Conservation (phyloP, 2,113 vertebrate genomes). For the Dascyllus trimaculatus region DNA sequence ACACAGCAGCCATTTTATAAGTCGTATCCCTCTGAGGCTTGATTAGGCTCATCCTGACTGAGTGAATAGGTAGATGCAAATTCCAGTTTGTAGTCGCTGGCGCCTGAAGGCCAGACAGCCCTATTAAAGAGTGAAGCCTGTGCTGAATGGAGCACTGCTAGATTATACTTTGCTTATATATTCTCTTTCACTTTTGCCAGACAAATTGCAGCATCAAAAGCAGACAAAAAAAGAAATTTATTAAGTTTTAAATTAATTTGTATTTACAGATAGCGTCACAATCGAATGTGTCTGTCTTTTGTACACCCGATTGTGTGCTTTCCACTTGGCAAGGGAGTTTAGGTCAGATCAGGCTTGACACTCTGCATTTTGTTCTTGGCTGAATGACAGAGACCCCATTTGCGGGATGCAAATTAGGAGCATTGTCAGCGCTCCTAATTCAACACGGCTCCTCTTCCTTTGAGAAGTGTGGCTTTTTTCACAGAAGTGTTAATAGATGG, state of each 20-base stretch:
- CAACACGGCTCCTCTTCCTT: slow-evolving; percentile 46
- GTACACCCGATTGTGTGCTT: slow-evolving; percentile 8
- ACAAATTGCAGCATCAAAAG: slow-evolving; percentile 10
- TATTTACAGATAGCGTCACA: slow-evolving; percentile 19
- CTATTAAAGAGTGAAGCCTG: slow-evolving; percentile 11
- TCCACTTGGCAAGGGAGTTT: slow-evolving; percentile 34
- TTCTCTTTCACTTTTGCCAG: not conserved
- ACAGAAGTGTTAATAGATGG: slow-evolving; percentile 57
- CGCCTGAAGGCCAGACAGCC: slow-evolving; percentile 17
- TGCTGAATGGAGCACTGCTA: not conserved
- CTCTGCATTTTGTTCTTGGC: slow-evolving; percentile 73
- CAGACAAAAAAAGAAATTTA: slow-evolving; percentile 7
- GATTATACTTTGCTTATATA: slow-evolving; percentile 6
- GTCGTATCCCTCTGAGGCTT: not conserved
- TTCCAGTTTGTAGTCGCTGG: not conserved
- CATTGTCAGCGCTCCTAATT: slow-evolving; percentile 70
- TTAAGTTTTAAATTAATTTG: slow-evolving; percentile 40
- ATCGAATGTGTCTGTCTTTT: slow-evolving; percentile 2
- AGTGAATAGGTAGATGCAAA: slow-evolving; percentile 10
- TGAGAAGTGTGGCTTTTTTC: slow-evolving; percentile 57
- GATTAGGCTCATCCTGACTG: slow-evolving; percentile 1
- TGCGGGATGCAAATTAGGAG: slow-evolving; percentile 74
- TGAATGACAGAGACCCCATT: slow-evolving; percentile 74
- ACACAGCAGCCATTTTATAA: not conserved
- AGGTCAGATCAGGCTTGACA: slow-evolving; percentile 54